Percentiles rank a stretch among this genome's conserved stretches.
phyloP scores from a whole-genome alignment of 1,140 invertebrate genomes.

The Drosophila hydei region DNA sequence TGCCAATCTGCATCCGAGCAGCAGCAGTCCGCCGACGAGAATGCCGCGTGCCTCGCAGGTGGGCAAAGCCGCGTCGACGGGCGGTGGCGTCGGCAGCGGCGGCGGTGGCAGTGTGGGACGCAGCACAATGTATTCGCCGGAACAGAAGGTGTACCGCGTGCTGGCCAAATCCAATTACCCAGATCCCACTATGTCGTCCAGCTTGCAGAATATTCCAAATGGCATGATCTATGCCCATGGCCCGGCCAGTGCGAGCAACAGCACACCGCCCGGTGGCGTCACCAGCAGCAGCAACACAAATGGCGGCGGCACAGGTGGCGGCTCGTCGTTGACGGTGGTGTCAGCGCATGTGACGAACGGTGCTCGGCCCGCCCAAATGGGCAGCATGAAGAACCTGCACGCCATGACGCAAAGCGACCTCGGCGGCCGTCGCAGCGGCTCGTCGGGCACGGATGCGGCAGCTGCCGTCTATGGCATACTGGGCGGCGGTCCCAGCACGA shows the following conservation, averaged over 20 bases:
- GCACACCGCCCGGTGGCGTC: conserved; percentile 30
- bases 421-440: conserved; percentile 37
- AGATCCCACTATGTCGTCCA: conserved; percentile 79
- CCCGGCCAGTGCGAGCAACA: conserved; percentile 45
- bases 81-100: conserved; percentile 32
- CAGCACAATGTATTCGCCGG: conserved; percentile 71
- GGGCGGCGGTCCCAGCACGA: conserved; percentile 41
- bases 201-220: conserved; percentile 83
- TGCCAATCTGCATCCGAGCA: conserved; percentile 56
- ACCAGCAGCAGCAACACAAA: conserved; percentile 37
- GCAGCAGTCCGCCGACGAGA: conserved; percentile 74
- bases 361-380: conserved; percentile 54
- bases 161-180: conserved; percentile 76
- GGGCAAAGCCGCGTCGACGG: conserved; percentile 60
- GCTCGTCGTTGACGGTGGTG: conserved; percentile 33
- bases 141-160: conserved; percentile 75
- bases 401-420: conserved; percentile 74
- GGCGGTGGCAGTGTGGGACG: conserved; percentile 53
- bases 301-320: conserved; percentile 31
- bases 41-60: conserved; percentile 75
- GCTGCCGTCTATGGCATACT: conserved; percentile 65
- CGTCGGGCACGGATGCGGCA: conserved; percentile 48
- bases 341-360: conserved; percentile 50
- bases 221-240: conserved; percentile 72
- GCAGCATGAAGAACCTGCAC: conserved; percentile 77